Evolutionary conservation across 2,888 invertebrate species (phyloP), one percentile per base, ranked within the genome.

Genomic region (Microchrysa polita): DNA sequence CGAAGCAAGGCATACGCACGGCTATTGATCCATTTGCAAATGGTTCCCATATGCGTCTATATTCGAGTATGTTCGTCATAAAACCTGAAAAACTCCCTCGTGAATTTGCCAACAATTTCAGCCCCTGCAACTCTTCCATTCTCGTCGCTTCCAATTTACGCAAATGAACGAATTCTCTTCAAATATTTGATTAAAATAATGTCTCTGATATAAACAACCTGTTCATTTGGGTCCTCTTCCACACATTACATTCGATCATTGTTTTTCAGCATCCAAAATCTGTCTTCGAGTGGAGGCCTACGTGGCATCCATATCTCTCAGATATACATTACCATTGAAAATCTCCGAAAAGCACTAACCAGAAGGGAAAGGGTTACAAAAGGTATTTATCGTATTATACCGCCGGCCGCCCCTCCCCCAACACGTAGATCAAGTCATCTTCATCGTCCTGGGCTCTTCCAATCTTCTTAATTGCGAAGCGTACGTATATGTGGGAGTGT

Each of bases 121-220:
- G 7, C 27, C 7, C 27, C 2, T 5, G 4, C 27, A 34, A 34
- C 27, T 34, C 27, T 5, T 5, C 27, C 27, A 34, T 34, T 34
- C 27, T 34, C 27, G 4, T 34, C 27, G 7, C 27, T 34, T 7
- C 27, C 2, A 2, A 34, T 34, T 34, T 34, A 34, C 27, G 27
- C 27, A 34, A 34, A 34, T 34, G 27, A 34, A 34, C 27, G 27
- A 34, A 34, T 34, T 34, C 27, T 34, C 48, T 48, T 16, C 20
- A 14, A 27, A 67, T 67, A 27, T 67, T 67, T 67, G 67, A 67
- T 67, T 67, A 67, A 52, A 67, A 52, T 67, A 67, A 67, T 67
- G 67, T 67, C 65, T 20, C 44, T 65, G 22, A 65, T 65, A 48
- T 65, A 48, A 23, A 48, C 27, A 34, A 20, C 52, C 16, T 52